Conservation (phyloP, 2,888 invertebrate genomes). For the Nematopogon swammerdamellus region DNA sequence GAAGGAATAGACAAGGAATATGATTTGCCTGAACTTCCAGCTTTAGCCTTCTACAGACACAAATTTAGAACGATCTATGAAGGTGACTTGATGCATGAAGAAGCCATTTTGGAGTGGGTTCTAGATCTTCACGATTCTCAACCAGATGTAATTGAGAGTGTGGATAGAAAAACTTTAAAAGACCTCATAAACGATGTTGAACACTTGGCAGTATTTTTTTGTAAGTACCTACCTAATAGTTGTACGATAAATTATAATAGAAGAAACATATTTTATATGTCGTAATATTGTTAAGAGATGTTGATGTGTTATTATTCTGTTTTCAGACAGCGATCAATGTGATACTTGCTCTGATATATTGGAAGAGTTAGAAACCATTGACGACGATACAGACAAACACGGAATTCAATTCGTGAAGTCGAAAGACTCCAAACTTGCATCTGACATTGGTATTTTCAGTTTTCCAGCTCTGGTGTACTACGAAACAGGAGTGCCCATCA, state of each 20-base stretch:
- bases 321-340: slow-evolving; percentile 78
- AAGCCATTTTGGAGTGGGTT: slow-evolving; percentile 88
- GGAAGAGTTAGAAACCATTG: slow-evolving; percentile 87
- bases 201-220: slow-evolving; percentile 90
- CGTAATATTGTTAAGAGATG: slow-evolving; percentile 2
- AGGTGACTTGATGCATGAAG: slow-evolving; percentile 90
- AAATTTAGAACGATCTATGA: slow-evolving; percentile 85
- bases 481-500: slow-evolving; percentile 89
- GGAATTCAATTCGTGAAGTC: slow-evolving; percentile 94
- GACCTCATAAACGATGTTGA: slow-evolving; percentile 87
- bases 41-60: slow-evolving; percentile 82
- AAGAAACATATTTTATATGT: no score
- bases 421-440: slow-evolving; percentile 83
- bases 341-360: slow-evolving; percentile 80
- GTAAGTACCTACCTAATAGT: slow-evolving; percentile 53
- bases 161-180: slow-evolving; percentile 86
- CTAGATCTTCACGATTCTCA: slow-evolving; percentile 77
- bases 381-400: slow-evolving; percentile 89
- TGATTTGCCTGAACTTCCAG: slow-evolving; percentile 76
- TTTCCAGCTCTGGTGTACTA: slow-evolving; percentile 92
- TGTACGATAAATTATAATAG: neutral
- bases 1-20: slow-evolving; percentile 85
- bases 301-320: slow-evolving; percentile 1
- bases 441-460: slow-evolving; percentile 88
- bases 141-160: slow-evolving; percentile 87